Conservation (phyloP, 2,888 invertebrate species). For the Clepsis dumicolana region DNA sequence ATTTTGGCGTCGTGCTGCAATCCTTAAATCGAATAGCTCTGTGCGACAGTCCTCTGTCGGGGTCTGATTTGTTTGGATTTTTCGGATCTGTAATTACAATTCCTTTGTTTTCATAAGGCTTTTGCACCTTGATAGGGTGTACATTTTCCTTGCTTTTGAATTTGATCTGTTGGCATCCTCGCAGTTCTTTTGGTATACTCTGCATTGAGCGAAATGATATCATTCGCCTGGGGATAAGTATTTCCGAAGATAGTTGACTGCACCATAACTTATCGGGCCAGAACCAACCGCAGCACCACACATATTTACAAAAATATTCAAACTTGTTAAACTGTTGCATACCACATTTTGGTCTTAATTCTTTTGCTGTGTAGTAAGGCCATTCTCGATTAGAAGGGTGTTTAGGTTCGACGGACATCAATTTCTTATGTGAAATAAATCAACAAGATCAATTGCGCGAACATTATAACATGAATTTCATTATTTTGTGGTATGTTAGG, state of each 20-base stretch:
- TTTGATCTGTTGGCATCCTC: not conserved
- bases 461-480: not conserved
- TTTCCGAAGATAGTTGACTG: not conserved
- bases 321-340: not conserved
- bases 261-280: not conserved
- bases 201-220: not conserved
- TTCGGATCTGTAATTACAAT: not conserved
- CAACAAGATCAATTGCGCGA: not conserved
- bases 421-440: not conserved
- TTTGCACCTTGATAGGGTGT: not conserved
- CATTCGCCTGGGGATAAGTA: not conserved
- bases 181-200: not conserved
- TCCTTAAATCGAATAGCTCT: not conserved
- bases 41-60: not conserved
- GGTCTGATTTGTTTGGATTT: not conserved
- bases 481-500: not conserved
- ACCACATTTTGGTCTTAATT: not conserved
- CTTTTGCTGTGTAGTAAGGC: not conserved
- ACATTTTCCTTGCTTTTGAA: not conserved
- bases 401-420: not conserved
- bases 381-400: not conserved
- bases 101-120: not conserved
- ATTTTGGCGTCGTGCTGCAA: not conserved
- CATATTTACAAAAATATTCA: constrained; percentile 4
- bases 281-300: constrained; percentile 10